Conservation (phyloP, 2,797 vertebrate genomes). For the Antrozous pallidus region DNA sequence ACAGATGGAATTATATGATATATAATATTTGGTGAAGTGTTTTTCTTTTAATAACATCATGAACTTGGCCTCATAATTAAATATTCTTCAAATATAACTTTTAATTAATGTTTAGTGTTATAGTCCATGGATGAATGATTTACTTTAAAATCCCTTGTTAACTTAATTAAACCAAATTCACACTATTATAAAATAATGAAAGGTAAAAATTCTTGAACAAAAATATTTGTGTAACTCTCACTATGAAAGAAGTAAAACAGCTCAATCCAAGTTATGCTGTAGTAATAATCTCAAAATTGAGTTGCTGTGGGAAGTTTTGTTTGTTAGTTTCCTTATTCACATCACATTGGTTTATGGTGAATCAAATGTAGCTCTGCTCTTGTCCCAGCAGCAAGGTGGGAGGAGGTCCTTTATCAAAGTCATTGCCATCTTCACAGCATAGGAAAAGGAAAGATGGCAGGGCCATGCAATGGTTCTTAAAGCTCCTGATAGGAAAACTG, state of each 20-base stretch:
- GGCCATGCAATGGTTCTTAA: neutral
- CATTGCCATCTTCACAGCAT: neutral
- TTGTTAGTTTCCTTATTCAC: neutral
- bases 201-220: neutral
- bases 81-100: neutral
- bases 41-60: slow-evolving; percentile 32
- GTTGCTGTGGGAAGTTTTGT: neutral
- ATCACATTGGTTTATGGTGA: neutral
- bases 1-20: neutral
- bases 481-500: neutral
- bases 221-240: neutral
- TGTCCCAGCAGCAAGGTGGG: neutral
- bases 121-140: neutral
- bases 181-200: neutral
- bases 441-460: neutral
- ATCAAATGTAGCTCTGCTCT: neutral
- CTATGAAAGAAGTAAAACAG: neutral
- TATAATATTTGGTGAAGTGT: neutral
- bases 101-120: slow-evolving; percentile 3
- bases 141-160: slow-evolving; percentile 10
- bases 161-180: neutral
- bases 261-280: neutral
- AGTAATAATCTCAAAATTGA: neutral
- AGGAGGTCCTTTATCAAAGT: neutral
- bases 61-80: slow-evolving; percentile 5